Conservation (phyloP, 2,888 invertebrate species). For the Gymnocheta viridis region DNA sequence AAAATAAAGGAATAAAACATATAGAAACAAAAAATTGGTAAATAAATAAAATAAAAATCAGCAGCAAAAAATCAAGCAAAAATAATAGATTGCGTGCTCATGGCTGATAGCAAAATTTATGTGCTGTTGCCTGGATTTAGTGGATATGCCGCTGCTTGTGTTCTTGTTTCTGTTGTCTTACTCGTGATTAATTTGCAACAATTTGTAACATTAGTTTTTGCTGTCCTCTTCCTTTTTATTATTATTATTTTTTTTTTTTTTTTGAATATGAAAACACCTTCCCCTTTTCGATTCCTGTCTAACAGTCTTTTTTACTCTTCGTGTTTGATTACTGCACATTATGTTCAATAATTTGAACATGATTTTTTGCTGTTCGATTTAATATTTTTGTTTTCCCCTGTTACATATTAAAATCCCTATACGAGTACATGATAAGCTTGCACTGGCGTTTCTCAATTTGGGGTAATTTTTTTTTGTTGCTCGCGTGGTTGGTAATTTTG, state of each 20-base stretch:
- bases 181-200: conserved; percentile 67
- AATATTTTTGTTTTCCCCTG: conserved; percentile 49
- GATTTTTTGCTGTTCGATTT: conserved; percentile 54
- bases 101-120: conserved; percentile 64
- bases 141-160: conserved; percentile 39
- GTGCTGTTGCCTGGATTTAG: conserved; percentile 57
- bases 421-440: conserved; percentile 32
- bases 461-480: conserved; percentile 8
- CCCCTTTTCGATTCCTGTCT: not conserved
- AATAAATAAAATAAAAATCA: not conserved
- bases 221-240: not conserved
- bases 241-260: not conserved
- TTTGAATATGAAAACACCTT: not conserved
- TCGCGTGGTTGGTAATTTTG: not conserved
- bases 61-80: conserved; percentile 4
- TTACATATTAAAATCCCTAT: conserved; percentile 43
- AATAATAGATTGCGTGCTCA: conserved; percentile 68
- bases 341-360: conserved; percentile 37
- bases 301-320: not conserved
- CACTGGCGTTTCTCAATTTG: conserved; percentile 10
- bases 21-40: not conserved
- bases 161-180: conserved; percentile 42
- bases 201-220: conserved; percentile 56
- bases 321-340: not conserved
- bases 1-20: not conserved